These are phyloP conservation scores for Cryptotermes secundus DNA, from an alignment of 1,140 invertebrate species.

Conservation along the genomic window DNA sequence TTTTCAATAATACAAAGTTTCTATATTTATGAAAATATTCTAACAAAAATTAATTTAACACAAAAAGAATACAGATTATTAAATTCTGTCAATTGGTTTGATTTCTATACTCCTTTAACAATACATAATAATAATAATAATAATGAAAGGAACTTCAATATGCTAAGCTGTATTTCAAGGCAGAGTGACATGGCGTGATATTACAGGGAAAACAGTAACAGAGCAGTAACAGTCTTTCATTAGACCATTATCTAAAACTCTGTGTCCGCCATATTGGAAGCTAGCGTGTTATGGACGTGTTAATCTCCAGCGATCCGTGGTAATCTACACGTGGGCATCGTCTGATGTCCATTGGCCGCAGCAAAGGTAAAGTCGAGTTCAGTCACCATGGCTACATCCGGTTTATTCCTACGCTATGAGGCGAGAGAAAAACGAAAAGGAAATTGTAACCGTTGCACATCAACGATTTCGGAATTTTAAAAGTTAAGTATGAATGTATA, in stretches of 20 bases:
- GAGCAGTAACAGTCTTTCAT: constrained; percentile 2
- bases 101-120: no score
- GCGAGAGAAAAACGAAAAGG: background rate
- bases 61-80: no score
- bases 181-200: background rate
- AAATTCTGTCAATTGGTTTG: no score
- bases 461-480: no score
- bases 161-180: background rate
- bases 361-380: background rate
- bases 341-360: background rate
- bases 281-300: background rate
- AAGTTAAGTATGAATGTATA: no score
- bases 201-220: background rate
- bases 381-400: background rate
- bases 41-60: no score
- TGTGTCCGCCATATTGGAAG: constrained; percentile 4
- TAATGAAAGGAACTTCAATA: no score
- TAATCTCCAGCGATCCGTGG: background rate
- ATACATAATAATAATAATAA: no score
- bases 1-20: no score
- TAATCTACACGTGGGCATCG: constrained; percentile 1
- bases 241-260: constrained; percentile 10
- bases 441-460: no score
- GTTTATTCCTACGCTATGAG: background rate
- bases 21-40: no score